These are phyloP conservation scores for Paramormyrops hopkinsi DNA, from an alignment of 2,797 vertebrate genomes.

Conservation along the genomic window DNA sequence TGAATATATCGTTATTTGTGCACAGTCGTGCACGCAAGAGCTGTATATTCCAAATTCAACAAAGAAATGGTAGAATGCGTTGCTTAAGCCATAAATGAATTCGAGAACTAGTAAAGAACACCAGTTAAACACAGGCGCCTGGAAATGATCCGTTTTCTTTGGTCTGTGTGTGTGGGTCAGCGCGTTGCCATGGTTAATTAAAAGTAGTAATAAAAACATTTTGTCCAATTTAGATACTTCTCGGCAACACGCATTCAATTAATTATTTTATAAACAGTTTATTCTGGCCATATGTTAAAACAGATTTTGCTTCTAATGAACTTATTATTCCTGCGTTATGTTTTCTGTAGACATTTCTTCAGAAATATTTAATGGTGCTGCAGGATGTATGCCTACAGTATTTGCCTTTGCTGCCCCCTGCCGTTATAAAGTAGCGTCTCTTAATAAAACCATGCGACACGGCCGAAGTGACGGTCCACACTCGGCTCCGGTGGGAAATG, in stretches of 20 bases:
- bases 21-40: neutral
- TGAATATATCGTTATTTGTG: neutral
- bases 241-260: neutral
- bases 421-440: neutral
- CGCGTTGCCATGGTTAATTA: neutral
- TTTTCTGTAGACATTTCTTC: neutral
- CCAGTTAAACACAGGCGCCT: neutral
- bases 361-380: neutral
- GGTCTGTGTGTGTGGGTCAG: neutral
- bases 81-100: neutral
- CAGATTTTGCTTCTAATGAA: constrained; percentile 15
- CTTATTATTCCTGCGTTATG: neutral
- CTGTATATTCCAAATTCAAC: neutral
- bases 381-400: neutral
- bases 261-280: neutral
- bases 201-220: neutral
- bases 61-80: neutral
- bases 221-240: neutral
- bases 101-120: neutral
- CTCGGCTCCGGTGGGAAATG: neutral
- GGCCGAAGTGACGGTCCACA: neutral
- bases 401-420: constrained; percentile 36
- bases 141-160: neutral
- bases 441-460: neutral
- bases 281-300: neutral